Conservation (phyloP, 2,113 vertebrate genomes). For the Phrynosoma platyrhinos region DNA sequence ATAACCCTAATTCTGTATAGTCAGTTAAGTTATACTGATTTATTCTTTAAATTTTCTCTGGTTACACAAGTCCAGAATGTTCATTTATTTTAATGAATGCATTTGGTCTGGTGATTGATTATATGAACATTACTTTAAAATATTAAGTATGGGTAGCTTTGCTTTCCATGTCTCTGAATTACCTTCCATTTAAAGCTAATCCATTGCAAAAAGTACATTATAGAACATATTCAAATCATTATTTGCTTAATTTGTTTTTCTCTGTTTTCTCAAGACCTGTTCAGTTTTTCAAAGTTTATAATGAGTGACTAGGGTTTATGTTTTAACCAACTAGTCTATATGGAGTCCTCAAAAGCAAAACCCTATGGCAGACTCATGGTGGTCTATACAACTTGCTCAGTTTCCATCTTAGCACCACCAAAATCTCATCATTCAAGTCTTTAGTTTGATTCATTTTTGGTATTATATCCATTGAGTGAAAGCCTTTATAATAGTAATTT, state of each 20-base stretch:
- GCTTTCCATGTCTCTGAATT: conserved; percentile 68
- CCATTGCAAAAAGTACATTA: conserved; percentile 43
- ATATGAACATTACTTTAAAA: conserved; percentile 51
- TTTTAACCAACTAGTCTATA: conserved; percentile 33
- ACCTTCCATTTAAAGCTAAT: conserved; percentile 63
- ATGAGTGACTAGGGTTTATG: not conserved
- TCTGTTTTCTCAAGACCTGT: not conserved
- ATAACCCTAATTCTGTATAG: conserved; percentile 32
- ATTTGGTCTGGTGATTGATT: conserved; percentile 52
- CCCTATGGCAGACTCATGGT: not conserved
- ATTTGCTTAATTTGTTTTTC: conserved; percentile 29
- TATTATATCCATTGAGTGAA: not conserved
- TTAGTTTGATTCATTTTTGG: not conserved
- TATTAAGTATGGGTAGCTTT: conserved; percentile 59
- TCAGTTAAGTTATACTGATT: conserved; percentile 36
- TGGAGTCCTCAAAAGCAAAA: conserved; percentile 24
- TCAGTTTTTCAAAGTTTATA: not conserved
- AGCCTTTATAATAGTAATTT: not conserved
- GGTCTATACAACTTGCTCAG: not conserved
- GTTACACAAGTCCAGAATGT: conserved; percentile 48
- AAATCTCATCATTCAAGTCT: not conserved
- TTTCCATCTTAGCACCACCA: not conserved
- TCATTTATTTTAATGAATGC: conserved; percentile 62
- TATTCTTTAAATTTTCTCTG: conserved; percentile 59
- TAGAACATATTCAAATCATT: conserved; percentile 60